phyloP scores from a whole-genome alignment of 2,888 invertebrate genomes.

The Automeris io region DNA sequence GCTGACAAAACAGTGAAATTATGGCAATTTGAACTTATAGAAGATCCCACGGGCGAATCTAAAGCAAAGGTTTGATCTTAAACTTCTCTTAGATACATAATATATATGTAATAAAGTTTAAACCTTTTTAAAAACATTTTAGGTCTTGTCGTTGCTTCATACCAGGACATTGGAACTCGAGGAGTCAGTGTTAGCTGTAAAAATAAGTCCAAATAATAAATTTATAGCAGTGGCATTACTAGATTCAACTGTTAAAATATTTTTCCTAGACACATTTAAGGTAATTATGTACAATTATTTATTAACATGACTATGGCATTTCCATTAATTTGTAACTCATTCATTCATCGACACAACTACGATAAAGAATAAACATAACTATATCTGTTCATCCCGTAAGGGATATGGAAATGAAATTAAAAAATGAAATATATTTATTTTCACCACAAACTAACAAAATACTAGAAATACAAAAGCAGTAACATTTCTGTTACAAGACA shows the following conservation, averaged over 20 bases:
- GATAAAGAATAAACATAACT: too few species aligned
- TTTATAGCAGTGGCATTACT: constrained; percentile 93
- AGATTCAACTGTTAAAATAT: constrained; percentile 96
- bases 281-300: constrained; percentile 59
- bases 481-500: too few species aligned
- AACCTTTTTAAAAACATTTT: constrained; percentile 10
- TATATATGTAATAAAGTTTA: constrained; percentile 1
- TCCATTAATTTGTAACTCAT: too few species aligned
- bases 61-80: constrained; percentile 70
- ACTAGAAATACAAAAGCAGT: too few species aligned
- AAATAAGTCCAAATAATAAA: constrained; percentile 89
- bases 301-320: neutral
- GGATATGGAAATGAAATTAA: too few species aligned
- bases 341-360: neutral
- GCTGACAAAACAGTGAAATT: constrained; percentile 94
- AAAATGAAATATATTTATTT: too few species aligned
- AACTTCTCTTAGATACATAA: neutral
- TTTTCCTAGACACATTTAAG: constrained; percentile 96
- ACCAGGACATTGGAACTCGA: constrained; percentile 90
- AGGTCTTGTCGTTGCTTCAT: constrained; percentile 86
- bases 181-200: constrained; percentile 90
- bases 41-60: constrained; percentile 78
- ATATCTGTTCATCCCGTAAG: too few species aligned
- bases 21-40: constrained; percentile 94
- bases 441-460: too few species aligned